Base-by-base conservation (phyloP, 2,797 vertebrate genomes). In the Anguilla marmorata region DNA sequence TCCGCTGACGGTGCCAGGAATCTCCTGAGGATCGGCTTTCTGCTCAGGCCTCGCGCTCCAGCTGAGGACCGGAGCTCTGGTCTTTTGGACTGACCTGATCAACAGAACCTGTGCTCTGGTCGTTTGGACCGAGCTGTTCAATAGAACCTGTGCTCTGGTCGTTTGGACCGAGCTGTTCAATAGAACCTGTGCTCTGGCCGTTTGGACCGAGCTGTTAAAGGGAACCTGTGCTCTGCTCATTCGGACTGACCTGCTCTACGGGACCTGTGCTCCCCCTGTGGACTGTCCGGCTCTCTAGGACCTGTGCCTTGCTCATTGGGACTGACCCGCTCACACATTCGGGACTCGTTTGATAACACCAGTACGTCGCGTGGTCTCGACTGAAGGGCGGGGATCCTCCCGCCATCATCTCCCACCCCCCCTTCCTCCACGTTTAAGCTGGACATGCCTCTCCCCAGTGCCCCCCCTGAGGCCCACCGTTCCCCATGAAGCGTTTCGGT, bases 401-500 rank as follows among this genome's bases (percentile, higher is more conserved):
- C 30, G 69, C 72, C 72, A 30, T 30, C 12, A 1, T 11, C 54
- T 16, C 72, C 72, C 30, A 41, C 37, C 37, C 37, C 37, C 2
- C 37, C 37, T 41, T 41, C 41, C 45, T 82, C 79, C 79, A 50
- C 8, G 41, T 82, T 82, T 48, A 50, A n/a, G 21, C 79, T 27
- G 93, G 95, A 93, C 63, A 95, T 96, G 96, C 90, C 88, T 83
- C 1, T 91, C 90, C 88, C 91, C 92, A 91, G 89, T 86, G 0
- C 14, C 89, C 1, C 0, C 82, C 0, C 0, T 4, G 84, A 90
- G 1, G 91, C 89, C 92, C 89, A 85, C 89, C 79, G 89, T 91
- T 91, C 93, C 94, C 92, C 94, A 97, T 97, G 97, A 97, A 97
- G 95, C 96, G 96, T 16, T 97, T 97, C 89, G 96, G 97, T 89